These are phyloP conservation scores for Tauraco erythrolophus DNA, from an alignment of 2,113 vertebrate species.

Conservation along the genomic window DNA sequence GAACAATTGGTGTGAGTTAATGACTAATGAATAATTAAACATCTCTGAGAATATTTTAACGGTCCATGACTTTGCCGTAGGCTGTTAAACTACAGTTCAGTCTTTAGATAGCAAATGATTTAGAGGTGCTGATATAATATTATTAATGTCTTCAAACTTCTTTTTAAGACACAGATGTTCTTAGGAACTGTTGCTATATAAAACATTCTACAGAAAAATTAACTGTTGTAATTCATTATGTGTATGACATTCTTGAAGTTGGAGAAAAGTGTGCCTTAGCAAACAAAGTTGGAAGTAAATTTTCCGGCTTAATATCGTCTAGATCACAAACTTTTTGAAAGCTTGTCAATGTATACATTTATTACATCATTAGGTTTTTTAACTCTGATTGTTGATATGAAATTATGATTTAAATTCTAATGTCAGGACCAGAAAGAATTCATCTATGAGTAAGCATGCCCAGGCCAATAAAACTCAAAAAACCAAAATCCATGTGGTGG, in stretches of 20 bases:
- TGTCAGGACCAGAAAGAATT: background rate
- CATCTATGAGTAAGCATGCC: too few species aligned
- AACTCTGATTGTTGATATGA: background rate
- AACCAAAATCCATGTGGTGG: background rate
- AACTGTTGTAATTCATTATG: background rate
- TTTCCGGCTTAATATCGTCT: background rate
- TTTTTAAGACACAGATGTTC: background rate
- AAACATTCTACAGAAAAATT: background rate
- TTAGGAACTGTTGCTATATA: background rate
- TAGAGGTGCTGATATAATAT: slow-evolving; percentile 23
- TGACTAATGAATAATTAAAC: slow-evolving; percentile 57
- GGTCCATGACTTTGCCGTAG: slow-evolving; percentile 18
- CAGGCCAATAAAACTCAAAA: background rate
- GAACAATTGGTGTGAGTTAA: slow-evolving; percentile 50
- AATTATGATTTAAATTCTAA: background rate
- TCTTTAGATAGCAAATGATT: slow-evolving; percentile 34
- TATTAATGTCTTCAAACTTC: slow-evolving; percentile 33
- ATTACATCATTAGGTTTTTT: background rate
- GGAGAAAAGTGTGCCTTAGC: background rate
- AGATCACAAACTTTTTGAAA: background rate
- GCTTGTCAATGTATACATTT: background rate
- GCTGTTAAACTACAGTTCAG: background rate
- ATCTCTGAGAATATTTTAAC: slow-evolving; percentile 29
- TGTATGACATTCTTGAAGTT: background rate
- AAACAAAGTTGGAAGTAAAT: background rate